These are phyloP conservation scores for Bubo scandiacus DNA, from an alignment of 2,113 vertebrate species.

Conservation along the genomic window DNA sequence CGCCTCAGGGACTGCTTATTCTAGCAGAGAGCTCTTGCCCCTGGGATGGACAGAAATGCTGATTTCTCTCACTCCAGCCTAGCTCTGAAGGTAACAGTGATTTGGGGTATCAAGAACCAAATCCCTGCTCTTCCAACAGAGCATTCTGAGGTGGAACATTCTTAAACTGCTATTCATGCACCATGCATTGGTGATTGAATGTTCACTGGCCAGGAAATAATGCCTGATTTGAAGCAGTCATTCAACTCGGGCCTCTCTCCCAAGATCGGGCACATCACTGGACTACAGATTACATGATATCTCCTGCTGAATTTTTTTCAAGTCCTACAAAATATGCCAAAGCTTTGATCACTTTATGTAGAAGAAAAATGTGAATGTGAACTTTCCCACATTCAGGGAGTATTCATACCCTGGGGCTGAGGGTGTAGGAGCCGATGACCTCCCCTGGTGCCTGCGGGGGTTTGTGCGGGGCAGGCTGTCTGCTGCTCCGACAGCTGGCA, in stretches of 20 bases:
- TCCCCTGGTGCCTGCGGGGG: background rate
- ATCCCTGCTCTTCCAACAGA: background rate
- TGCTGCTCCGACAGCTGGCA: background rate
- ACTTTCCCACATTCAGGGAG: background rate
- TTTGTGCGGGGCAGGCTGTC: background rate
- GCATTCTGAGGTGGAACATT: background rate
- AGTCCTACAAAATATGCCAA: background rate
- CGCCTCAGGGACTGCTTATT: background rate
- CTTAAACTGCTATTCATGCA: background rate
- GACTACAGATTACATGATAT: background rate
- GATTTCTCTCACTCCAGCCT: background rate
- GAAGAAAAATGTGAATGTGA: background rate
- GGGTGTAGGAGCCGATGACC: background rate
- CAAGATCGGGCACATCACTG: accelerated
- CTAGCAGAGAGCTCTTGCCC: background rate
- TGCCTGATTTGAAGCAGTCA: background rate
- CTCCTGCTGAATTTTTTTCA: background rate
- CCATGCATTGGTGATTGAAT: background rate
- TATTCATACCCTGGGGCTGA: background rate
- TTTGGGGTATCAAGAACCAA: background rate
- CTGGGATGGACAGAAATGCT: background rate
- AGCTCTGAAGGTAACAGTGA: background rate
- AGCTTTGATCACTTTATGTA: background rate
- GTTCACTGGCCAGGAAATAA: background rate
- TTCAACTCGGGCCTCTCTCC: background rate